Evolutionary conservation across 2,797 vertebrate species (phyloP), one percentile per base, ranked within the genome.

Genomic region (Halcyon badia): DNA sequence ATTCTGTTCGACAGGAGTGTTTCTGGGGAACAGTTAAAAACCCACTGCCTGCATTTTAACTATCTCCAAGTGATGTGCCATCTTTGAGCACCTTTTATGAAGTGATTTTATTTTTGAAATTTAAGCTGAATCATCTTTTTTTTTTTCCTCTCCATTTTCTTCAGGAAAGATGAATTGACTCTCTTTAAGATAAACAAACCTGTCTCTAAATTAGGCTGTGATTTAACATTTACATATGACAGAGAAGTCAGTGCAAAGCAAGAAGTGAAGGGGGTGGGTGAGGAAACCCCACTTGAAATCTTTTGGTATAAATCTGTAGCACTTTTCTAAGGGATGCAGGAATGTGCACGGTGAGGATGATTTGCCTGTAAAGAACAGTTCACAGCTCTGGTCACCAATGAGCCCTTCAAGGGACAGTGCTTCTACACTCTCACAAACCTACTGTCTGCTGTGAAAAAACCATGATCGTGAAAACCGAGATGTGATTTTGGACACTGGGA

Each of bases 1-100:
- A 18, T 97, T 95, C 76, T 84, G 70, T 89, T 93, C 25, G 2
- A 72, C 65, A 39, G 94, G 56, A 88, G 77, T 57, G 66, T 84
- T 97, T 95, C 84, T 91, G 3, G 13, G 86, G 94, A 97, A 91
- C 80, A 66, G 90, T 95, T 94, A 92, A 95, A 95, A 94, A 19
- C 31, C 83, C 8, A 11, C 93, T 65, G 86, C 71, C 70, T 94
- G 91, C 85, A 76, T 97, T 95, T 97, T 91, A 83, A 96, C 46
- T 60, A 37, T 65, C 73, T 90, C 66, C 66, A 33, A 57, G 72
- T 33, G 31, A 89, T 51, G 33, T 82, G 51, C 42, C 22, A 31
- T 72, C 81, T 71, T 64, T 41, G 37, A 84, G 56, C 52, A 76
- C 54, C 25, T 77, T 90, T 94, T 75, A 80, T 65, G 77, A 80